Evolutionary conservation across 1,140 invertebrate genomes (phyloP).

Genomic region (Heliconius hermathena): DNA sequence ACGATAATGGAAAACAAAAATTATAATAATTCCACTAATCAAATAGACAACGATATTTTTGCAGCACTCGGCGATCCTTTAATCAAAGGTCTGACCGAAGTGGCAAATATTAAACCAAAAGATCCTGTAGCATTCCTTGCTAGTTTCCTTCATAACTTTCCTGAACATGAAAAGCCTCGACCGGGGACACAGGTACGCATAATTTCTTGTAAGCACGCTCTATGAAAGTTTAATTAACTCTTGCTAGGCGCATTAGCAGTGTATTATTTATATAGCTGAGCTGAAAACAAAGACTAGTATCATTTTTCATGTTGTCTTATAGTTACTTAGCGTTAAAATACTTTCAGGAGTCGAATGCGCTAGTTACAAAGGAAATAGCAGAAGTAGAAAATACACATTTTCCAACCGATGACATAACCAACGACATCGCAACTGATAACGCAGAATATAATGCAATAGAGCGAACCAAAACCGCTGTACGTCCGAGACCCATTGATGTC

Average conservation of each 20-base stretch:
- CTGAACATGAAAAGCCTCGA: slow-evolving; percentile 78
- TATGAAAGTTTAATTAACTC: background rate
- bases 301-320: background rate
- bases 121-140: slow-evolving; percentile 92
- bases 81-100: slow-evolving; percentile 92
- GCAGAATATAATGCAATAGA: slow-evolving; percentile 35
- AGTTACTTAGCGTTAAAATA: background rate
- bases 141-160: slow-evolving; percentile 90
- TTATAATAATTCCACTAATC: slow-evolving; percentile 45
- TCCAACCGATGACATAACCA: slow-evolving; percentile 46
- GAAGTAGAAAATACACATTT: slow-evolving; percentile 71
- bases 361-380: slow-evolving; percentile 75
- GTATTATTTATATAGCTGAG: background rate
- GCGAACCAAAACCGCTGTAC: slow-evolving; percentile 54
- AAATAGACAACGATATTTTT: slow-evolving; percentile 71
- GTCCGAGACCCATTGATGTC: slow-evolving; percentile 71
- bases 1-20: slow-evolving; percentile 41
- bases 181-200: slow-evolving; percentile 65
- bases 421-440: slow-evolving; percentile 45
- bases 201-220: slow-evolving; percentile 7
- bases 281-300: background rate
- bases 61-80: slow-evolving; percentile 92
- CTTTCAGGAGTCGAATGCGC: slow-evolving; percentile 77
- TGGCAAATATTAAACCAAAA: slow-evolving; percentile 89
- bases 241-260: background rate